phyloP scores from a whole-genome alignment of 2,888 invertebrate genomes.

The Mythimna pallens region DNA sequence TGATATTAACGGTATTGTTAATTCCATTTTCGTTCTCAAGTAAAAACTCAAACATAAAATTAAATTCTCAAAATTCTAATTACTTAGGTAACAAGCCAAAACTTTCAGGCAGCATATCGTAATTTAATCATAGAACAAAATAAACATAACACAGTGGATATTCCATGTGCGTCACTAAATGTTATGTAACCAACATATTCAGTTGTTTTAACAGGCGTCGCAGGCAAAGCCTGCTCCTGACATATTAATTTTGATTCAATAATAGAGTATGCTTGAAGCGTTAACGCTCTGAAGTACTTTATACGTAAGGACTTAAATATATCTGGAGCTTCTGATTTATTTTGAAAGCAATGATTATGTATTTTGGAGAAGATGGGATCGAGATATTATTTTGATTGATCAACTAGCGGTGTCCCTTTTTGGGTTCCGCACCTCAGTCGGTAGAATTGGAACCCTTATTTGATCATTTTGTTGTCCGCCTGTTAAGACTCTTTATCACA shows the following conservation, averaged over 20 bases:
- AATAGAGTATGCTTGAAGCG: slow-evolving; percentile 41
- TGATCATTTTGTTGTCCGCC: no score
- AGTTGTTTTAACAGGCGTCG: slow-evolving; percentile 56
- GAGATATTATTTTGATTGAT: background rate
- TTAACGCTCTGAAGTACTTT: slow-evolving; percentile 21
- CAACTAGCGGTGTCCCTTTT: no score
- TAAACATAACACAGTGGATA: slow-evolving; percentile 32
- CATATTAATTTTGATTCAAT: slow-evolving; percentile 70
- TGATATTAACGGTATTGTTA: background rate
- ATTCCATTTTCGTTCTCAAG: background rate
- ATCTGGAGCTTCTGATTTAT: slow-evolving; percentile 18
- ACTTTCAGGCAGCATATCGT: slow-evolving; percentile 24
- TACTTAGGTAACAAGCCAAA: slow-evolving; percentile 15
- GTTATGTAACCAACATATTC: slow-evolving; percentile 52
- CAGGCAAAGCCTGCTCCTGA: slow-evolving; percentile 61
- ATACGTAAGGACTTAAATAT: slow-evolving; percentile 18
- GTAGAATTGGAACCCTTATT: no score
- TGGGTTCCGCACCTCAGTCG: no score
- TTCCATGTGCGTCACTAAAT: slow-evolving; percentile 46
- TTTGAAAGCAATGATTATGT: slow-evolving; percentile 6
- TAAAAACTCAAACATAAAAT: background rate
- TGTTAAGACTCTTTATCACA: no score
- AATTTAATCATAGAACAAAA: slow-evolving; percentile 51
- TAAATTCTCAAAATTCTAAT: slow-evolving; percentile 15
- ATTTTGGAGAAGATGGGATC: background rate